phyloP scores from a whole-genome alignment of 2,113 vertebrate species.

The Cyprinodon brontotheroides region DNA sequence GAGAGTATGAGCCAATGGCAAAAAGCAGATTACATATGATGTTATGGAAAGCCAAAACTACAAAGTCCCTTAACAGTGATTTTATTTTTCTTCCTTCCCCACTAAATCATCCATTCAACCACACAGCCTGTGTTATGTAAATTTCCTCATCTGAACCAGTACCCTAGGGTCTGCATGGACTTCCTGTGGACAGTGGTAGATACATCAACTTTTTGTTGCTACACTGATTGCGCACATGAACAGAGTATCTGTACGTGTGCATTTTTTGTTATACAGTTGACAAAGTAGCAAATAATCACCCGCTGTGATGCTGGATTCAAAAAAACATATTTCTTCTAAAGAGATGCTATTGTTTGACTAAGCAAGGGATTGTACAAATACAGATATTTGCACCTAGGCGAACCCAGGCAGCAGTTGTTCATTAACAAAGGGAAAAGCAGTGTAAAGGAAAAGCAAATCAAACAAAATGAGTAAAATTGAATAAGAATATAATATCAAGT shows the following conservation, averaged over 20 bases:
- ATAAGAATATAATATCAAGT: too few species aligned
- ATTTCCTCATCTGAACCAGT: neutral
- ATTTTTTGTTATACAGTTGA: neutral
- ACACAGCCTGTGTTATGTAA: neutral
- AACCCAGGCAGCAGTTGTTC: neutral
- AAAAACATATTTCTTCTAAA: neutral
- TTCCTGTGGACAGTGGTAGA: too few species aligned
- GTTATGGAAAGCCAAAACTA: neutral
- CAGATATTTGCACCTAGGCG: neutral
- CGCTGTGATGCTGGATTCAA: neutral
- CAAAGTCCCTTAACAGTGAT: neutral
- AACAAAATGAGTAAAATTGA: too few species aligned
- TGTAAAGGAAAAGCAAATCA: neutral
- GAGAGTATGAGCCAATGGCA: neutral
- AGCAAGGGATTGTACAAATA: neutral
- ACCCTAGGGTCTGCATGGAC: neutral
- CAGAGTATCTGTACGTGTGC: neutral
- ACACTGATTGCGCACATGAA: neutral
- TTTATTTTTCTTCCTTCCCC: neutral
- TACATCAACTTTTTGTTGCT: neutral
- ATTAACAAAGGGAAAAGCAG: neutral
- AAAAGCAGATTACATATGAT: too few species aligned
- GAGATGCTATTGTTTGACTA: neutral
- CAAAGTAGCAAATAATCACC: neutral
- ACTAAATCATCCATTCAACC: neutral